Evolutionary conservation across 2,888 invertebrate species (phyloP).

Genomic region (Lathronympha strigana): DNA sequence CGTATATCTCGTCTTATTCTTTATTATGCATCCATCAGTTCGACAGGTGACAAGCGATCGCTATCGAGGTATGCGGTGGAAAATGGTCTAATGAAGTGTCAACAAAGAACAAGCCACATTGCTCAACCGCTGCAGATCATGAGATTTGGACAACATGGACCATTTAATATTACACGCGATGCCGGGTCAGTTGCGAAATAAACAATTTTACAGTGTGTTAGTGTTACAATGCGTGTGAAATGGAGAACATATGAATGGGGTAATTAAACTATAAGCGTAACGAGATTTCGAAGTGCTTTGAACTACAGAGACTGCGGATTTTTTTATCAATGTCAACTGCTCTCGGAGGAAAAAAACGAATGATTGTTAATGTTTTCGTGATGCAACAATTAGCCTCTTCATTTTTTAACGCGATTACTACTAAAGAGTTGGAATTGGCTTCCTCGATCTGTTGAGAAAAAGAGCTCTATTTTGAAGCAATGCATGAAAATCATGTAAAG

Average conservation of each 20-base stretch:
- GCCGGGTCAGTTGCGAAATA: constrained; percentile 27
- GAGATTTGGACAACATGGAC: constrained; percentile 33
- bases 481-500: too few relatives aligned
- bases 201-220: constrained; percentile 39
- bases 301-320: constrained; percentile 23
- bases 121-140: constrained; percentile 37
- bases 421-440: background rate
- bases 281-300: constrained; percentile 32
- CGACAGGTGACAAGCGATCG: constrained; percentile 25
- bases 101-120: constrained; percentile 16
- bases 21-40: constrained; percentile 14
- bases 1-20: constrained; percentile 21
- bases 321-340: constrained; percentile 24
- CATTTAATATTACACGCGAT: constrained; percentile 37
- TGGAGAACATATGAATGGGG: constrained; percentile 36
- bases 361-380: background rate
- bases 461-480: too few relatives aligned
- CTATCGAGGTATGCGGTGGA: constrained; percentile 28
- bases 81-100: constrained; percentile 27
- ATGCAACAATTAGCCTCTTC: background rate
- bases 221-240: constrained; percentile 40
- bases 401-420: background rate
- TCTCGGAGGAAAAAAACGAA: background rate
- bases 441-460: too few relatives aligned
- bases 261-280: constrained; percentile 40